Conservation (phyloP, 2,888 invertebrate genomes). For the Ennomos quercinarius region DNA sequence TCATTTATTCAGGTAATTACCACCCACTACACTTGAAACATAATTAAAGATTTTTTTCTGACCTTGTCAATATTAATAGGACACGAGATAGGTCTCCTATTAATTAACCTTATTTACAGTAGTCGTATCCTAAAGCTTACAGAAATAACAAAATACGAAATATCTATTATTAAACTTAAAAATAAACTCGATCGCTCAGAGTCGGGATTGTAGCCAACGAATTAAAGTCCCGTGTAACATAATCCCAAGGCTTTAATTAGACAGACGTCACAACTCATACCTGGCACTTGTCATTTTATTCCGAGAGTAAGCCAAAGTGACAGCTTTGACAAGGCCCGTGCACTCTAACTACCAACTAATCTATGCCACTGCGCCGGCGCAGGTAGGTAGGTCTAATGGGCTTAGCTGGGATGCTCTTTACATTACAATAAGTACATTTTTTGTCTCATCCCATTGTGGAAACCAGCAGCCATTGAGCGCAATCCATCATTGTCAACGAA, state of each 20-base stretch:
- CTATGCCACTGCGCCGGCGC: slow-evolving; percentile 59
- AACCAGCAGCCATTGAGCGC: slow-evolving; percentile 59
- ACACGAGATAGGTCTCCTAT: too few relatives aligned
- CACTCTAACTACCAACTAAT: slow-evolving; percentile 26
- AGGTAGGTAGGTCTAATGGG: slow-evolving; percentile 61
- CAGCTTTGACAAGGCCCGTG: slow-evolving; percentile 70
- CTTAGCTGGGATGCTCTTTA: slow-evolving; percentile 59
- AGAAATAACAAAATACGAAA: neutral
- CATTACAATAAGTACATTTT: slow-evolving; percentile 66
- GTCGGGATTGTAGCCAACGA: slow-evolving; percentile 1
- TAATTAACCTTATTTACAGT: too few relatives aligned
- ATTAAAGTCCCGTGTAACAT: slow-evolving; percentile 38
- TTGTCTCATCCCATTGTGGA: slow-evolving; percentile 65
- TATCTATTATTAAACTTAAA: neutral
- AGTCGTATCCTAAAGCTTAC: too few relatives aligned
- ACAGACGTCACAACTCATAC: slow-evolving; percentile 63
- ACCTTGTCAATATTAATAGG: too few relatives aligned
- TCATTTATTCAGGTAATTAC: too few relatives aligned
- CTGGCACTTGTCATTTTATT: slow-evolving; percentile 53
- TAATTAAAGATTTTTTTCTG: too few relatives aligned
- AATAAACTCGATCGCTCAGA: too few relatives aligned
- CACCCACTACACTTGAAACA: too few relatives aligned
- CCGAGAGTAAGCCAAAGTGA: slow-evolving; percentile 63
- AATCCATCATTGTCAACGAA: slow-evolving; percentile 76
- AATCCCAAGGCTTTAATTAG: slow-evolving; percentile 62